Evolutionary conservation across 2,888 invertebrate genomes (phyloP).

Genomic region (Odontocerum albicorne): DNA sequence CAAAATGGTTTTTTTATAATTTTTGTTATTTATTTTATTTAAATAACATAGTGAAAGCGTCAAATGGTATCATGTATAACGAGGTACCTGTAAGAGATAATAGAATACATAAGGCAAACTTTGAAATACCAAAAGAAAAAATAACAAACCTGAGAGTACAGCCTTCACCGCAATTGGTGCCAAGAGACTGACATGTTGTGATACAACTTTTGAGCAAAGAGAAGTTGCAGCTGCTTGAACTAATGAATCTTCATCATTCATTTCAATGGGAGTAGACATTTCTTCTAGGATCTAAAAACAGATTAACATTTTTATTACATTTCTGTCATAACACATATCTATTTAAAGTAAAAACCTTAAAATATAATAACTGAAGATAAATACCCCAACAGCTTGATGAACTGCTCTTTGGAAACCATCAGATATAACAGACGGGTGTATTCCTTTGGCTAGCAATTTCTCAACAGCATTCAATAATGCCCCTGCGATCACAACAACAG

Average conservation of each 20-base stretch:
- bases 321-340: not conserved
- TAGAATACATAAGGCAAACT: no score
- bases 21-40: no score
- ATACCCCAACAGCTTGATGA: constrained; percentile 67
- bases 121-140: no score
- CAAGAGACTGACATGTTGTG: constrained; percentile 92
- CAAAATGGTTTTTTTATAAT: no score
- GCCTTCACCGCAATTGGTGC: constrained; percentile 98
- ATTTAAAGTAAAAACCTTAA: not conserved
- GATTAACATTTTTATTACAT: not conserved
- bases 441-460: constrained; percentile 87
- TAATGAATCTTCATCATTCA: constrained; percentile 83
- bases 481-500: constrained; percentile 97
- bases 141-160: constrained; percentile 73
- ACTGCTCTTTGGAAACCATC: constrained; percentile 93
- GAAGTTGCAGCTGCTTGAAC: constrained; percentile 97
- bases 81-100: no score
- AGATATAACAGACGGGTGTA: constrained; percentile 97
- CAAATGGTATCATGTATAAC: no score
- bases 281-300: constrained; percentile 65
- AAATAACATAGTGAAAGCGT: no score
- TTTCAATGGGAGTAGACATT: constrained; percentile 85
- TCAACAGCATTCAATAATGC: constrained; percentile 93
- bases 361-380: not conserved
- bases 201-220: constrained; percentile 98